These are phyloP conservation scores for Andrena hattorfiana DNA, from an alignment of 2,888 invertebrate species.

Conservation along the genomic window DNA sequence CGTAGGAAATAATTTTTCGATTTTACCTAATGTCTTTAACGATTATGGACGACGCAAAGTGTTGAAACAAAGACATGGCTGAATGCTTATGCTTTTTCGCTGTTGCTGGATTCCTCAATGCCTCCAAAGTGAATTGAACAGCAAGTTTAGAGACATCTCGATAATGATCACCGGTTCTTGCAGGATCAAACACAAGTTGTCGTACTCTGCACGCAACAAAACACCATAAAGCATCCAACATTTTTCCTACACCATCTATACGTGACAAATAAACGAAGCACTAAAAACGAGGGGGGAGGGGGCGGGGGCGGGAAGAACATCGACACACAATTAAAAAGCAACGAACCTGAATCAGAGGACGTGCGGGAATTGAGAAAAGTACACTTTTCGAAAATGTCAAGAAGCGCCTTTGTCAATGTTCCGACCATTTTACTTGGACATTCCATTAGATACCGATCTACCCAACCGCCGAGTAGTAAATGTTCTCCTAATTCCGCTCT, in stretches of 20 bases:
- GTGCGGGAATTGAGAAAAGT: slow-evolving; percentile 39
- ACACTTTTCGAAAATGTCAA: slow-evolving; percentile 77
- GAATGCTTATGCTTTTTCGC: slow-evolving; percentile 80
- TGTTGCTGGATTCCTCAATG: slow-evolving; percentile 74
- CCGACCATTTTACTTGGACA: slow-evolving; percentile 77
- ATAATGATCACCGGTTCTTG: slow-evolving; percentile 73
- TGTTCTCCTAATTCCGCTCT: slow-evolving; percentile 76
- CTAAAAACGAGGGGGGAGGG: not conserved
- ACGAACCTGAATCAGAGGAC: slow-evolving; percentile 67
- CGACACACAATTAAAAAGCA: slow-evolving; percentile 16
- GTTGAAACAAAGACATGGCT: slow-evolving; percentile 78
- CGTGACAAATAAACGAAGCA: slow-evolving; percentile 4
- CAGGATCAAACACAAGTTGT: slow-evolving; percentile 77
- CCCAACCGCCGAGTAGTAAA: slow-evolving; percentile 80
- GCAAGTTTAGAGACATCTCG: slow-evolving; percentile 79
- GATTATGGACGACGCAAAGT: slow-evolving; percentile 79
- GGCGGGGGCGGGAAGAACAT: not conserved
- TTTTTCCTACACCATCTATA: slow-evolving; percentile 68
- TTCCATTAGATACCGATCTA: slow-evolving; percentile 81
- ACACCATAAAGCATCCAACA: slow-evolving; percentile 81
- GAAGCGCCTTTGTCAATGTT: slow-evolving; percentile 74
- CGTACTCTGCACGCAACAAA: slow-evolving; percentile 80
- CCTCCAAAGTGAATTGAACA: slow-evolving; percentile 80
- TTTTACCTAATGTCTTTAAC: slow-evolving; percentile 81
- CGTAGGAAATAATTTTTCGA: not conserved